Evolutionary conservation across 2,888 invertebrate genomes (phyloP).

Genomic region (Catocala nupta): DNA sequence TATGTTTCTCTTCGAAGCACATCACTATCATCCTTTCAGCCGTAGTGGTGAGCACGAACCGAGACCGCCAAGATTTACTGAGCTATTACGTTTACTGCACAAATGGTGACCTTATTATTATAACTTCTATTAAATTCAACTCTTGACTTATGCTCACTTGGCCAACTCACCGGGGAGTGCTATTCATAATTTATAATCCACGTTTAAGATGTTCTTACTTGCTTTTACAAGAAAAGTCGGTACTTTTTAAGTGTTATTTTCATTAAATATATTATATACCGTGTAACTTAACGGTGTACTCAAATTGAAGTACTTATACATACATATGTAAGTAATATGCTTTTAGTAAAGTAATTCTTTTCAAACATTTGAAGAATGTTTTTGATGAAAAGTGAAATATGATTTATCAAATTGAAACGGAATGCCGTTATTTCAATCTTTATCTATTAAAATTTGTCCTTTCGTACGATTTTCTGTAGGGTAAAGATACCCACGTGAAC

Average conservation of each 20-base stretch:
- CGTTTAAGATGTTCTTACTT: constrained; percentile 12
- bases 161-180: constrained; percentile 14
- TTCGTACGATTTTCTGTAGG: too few relatives aligned
- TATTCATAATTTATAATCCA: constrained; percentile 18
- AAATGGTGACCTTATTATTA: constrained; percentile 74
- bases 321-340: too few relatives aligned
- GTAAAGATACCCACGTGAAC: too few relatives aligned
- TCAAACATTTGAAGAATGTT: too few relatives aligned
- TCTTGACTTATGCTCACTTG: constrained; percentile 20
- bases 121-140: constrained; percentile 62
- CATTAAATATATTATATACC: too few relatives aligned
- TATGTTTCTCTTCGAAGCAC: constrained; percentile 24
- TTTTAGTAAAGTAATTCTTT: too few relatives aligned
- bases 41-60: constrained; percentile 65
- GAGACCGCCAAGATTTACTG: constrained; percentile 75
- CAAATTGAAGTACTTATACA: too few relatives aligned
- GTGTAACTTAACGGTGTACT: too few relatives aligned
- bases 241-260: background rate
- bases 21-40: constrained; percentile 60
- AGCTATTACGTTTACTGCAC: constrained; percentile 74
- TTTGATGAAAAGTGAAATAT: too few relatives aligned
- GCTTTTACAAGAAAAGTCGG: background rate
- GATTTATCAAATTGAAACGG: too few relatives aligned
- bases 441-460: too few relatives aligned
- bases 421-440: too few relatives aligned